Evolutionary conservation across 1,140 invertebrate species (phyloP).

Genomic region (Hylaeus anthracinus): DNA sequence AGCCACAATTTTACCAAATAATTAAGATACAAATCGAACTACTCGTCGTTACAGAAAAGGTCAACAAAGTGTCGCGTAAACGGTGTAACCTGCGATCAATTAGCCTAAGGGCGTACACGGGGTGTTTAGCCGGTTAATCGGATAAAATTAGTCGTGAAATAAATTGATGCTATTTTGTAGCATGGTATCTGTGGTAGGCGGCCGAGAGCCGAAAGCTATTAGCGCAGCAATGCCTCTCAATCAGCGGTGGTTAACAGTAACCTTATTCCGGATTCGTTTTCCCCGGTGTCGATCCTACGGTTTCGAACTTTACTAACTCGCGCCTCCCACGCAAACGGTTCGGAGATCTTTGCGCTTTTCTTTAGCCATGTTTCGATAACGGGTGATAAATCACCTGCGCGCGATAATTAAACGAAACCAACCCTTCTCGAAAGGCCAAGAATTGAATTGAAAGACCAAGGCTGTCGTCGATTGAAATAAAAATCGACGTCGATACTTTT

Average conservation of each 20-base stretch:
- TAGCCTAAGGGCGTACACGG: neutral
- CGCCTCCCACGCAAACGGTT: neutral
- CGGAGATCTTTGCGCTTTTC: neutral
- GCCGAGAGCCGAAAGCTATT: slow-evolving; percentile 62
- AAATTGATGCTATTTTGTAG: slow-evolving; percentile 55
- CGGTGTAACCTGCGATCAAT: neutral
- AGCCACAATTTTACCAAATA: no score
- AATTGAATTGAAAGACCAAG: no score
- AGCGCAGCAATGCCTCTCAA: slow-evolving; percentile 60
- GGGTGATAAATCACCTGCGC: no score
- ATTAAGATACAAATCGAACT: no score
- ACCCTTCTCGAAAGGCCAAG: no score
- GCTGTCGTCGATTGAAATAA: neutral
- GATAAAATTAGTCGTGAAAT: slow-evolving; percentile 66
- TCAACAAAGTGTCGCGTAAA: neutral
- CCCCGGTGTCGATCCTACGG: slow-evolving; percentile 7
- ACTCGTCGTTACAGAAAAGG: neutral
- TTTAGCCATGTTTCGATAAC: no score
- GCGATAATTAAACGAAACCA: no score
- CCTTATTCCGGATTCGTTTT: slow-evolving; percentile 36
- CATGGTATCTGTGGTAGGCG: slow-evolving; percentile 26
- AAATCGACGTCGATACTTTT: slow-evolving; percentile 1
- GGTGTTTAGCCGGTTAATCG: slow-evolving; percentile 53
- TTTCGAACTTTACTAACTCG: neutral
- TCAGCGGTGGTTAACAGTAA: slow-evolving; percentile 54